Conservation (phyloP, 64 coral and sea anemone genomes). For the Trachythela sp. region DNA sequence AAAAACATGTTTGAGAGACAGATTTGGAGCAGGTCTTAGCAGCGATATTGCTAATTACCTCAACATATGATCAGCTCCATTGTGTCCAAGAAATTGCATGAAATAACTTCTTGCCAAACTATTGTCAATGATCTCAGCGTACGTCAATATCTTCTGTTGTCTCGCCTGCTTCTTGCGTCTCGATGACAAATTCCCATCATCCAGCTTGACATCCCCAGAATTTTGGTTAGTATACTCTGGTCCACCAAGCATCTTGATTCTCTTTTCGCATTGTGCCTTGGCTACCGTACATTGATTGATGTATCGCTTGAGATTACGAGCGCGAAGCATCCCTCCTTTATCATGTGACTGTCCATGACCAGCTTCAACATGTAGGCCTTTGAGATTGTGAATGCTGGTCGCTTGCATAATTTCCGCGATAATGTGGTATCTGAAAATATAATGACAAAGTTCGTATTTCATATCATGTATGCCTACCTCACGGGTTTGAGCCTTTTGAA, state of each 20-base stretch:
- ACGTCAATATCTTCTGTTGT: constrained; percentile 64
- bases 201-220: constrained; percentile 14
- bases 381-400: constrained; percentile 93
- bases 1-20: too few species aligned
- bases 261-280: constrained; percentile 87
- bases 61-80: constrained; percentile 10
- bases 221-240: constrained; percentile 82
- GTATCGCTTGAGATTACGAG: constrained; percentile 91
- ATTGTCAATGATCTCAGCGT: constrained; percentile 90
- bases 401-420: constrained; percentile 99
- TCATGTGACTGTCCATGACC: constrained; percentile 65
- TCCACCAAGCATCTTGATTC: constrained; percentile 86
- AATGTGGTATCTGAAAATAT: constrained; percentile 71
- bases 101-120: constrained; percentile 95
- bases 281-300: constrained; percentile 99
- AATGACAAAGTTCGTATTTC: too few species aligned
- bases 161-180: constrained; percentile 29
- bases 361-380: constrained; percentile 72
- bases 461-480: too few species aligned
- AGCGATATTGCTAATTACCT: neutral
- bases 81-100: constrained; percentile 65
- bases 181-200: constrained; percentile 35
- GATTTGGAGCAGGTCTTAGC: too few species aligned
- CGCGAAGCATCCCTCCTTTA: constrained; percentile 76
- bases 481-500: too few species aligned